Conservation (phyloP, 2,888 invertebrate species). For the Drosophila yooni region DNA sequence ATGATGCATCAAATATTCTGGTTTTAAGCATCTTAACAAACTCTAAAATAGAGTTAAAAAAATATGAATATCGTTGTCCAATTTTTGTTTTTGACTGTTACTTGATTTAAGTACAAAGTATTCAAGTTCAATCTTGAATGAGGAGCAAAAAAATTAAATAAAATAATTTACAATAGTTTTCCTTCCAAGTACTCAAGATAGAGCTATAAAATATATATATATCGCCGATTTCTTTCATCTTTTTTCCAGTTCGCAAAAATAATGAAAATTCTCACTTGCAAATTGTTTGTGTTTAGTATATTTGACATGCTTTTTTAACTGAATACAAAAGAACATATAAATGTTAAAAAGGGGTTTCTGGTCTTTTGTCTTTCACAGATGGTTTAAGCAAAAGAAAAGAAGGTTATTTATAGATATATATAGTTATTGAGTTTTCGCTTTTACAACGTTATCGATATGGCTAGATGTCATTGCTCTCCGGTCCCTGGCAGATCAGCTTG, state of each 20-base stretch:
- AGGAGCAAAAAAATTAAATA: neutral
- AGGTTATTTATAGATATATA: neutral
- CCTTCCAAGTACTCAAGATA: neutral
- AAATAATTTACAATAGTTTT: neutral
- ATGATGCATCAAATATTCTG: neutral
- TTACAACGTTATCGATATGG: neutral
- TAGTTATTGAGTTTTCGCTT: neutral
- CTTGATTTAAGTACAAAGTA: neutral
- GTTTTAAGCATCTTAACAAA: neutral
- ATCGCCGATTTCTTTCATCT: neutral
- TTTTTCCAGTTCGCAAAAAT: neutral
- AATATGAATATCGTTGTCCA: neutral
- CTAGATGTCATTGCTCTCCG: conserved; percentile 77
- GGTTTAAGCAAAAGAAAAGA: neutral
- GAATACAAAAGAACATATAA: neutral
- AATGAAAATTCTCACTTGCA: neutral
- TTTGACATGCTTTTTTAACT: neutral
- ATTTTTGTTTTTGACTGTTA: neutral
- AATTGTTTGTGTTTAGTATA: neutral
- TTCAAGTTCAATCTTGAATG: neutral
- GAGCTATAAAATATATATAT: neutral
- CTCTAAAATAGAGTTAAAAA: neutral
- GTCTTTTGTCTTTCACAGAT: neutral
- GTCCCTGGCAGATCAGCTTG: conserved; percentile 68
- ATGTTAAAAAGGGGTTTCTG: neutral